phyloP scores from a whole-genome alignment of 2,113 vertebrate genomes.

The Galeopterus variegatus region DNA sequence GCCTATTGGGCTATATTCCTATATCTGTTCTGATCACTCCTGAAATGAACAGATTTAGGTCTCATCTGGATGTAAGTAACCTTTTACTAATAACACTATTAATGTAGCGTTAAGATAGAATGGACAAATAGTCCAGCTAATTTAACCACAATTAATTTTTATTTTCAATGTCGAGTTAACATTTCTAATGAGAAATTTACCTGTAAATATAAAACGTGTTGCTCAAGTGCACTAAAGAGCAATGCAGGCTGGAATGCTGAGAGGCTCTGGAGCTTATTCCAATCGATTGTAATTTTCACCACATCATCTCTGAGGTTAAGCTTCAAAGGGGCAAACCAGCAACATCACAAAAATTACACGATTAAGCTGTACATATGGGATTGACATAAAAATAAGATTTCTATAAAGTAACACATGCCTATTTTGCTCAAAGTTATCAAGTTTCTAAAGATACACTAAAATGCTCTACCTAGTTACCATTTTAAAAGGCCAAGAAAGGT shows the following conservation, averaged over 20 bases:
- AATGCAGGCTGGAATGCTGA: slow-evolving; percentile 89
- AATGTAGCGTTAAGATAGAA: slow-evolving; percentile 62
- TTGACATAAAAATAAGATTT: slow-evolving; percentile 77
- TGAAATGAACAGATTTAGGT: slow-evolving; percentile 60
- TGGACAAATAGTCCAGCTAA: slow-evolving; percentile 62
- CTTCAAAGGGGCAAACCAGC: slow-evolving; percentile 89
- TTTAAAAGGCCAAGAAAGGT: slow-evolving; percentile 65
- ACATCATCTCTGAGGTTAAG: slow-evolving; percentile 93
- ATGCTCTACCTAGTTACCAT: slow-evolving; percentile 59
- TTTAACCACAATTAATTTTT: slow-evolving; percentile 77
- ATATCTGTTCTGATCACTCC: slow-evolving; percentile 76
- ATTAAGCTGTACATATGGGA: slow-evolving; percentile 72
- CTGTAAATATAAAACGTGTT: slow-evolving; percentile 95
- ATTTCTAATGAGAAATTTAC: slow-evolving; percentile 89
- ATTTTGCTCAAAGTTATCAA: slow-evolving; percentile 63
- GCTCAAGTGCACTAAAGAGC: slow-evolving; percentile 92
- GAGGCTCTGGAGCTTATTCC: slow-evolving; percentile 89
- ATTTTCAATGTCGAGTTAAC: slow-evolving; percentile 72
- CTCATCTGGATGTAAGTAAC: slow-evolving; percentile 51
- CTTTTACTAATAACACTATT: slow-evolving; percentile 62
- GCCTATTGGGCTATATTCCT: slow-evolving; percentile 80
- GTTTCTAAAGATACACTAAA: slow-evolving; percentile 68
- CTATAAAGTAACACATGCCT: slow-evolving; percentile 59
- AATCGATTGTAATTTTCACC: slow-evolving; percentile 93
- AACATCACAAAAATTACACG: slow-evolving; percentile 82